Evolutionary conservation across 2,113 vertebrate genomes (phyloP).

Genomic region (Leptocoma aspasia): DNA sequence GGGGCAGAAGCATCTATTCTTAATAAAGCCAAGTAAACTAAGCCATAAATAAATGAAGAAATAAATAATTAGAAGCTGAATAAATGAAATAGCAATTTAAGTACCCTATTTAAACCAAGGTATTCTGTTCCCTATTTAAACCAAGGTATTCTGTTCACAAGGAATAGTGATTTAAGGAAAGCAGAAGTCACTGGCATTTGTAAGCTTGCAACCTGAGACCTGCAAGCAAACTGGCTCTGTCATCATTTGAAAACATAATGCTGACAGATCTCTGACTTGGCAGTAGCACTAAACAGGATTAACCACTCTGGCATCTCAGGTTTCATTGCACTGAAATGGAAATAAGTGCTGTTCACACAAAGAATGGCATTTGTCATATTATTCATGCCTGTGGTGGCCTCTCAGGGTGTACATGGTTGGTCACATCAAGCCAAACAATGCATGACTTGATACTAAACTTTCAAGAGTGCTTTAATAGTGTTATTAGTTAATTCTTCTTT

Average conservation of each 20-base stretch:
- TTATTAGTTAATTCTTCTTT: neutral
- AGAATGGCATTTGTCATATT: slow-evolving; percentile 11
- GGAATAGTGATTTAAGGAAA: neutral
- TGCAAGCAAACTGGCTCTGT: slow-evolving; percentile 10
- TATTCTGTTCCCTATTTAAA: neutral
- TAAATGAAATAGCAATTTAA: neutral
- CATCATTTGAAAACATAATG: neutral
- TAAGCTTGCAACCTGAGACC: neutral
- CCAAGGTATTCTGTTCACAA: neutral
- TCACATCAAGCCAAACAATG: neutral
- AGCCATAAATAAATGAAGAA: neutral
- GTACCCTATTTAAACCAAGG: neutral
- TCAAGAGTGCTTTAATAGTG: neutral
- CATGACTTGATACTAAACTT: neutral
- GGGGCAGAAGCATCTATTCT: neutral
- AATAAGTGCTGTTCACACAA: neutral
- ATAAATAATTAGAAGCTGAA: neutral
- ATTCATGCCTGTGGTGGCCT: neutral
- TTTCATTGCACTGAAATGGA: slow-evolving; percentile 31
- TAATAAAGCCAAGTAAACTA: neutral
- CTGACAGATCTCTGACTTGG: slow-evolving; percentile 30
- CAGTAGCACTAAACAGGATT: neutral
- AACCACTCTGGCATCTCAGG: slow-evolving; percentile 20
- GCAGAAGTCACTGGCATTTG: neutral
- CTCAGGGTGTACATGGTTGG: neutral